Conservation (phyloP, 2,113 vertebrate species). For the Antigone vipio region DNA sequence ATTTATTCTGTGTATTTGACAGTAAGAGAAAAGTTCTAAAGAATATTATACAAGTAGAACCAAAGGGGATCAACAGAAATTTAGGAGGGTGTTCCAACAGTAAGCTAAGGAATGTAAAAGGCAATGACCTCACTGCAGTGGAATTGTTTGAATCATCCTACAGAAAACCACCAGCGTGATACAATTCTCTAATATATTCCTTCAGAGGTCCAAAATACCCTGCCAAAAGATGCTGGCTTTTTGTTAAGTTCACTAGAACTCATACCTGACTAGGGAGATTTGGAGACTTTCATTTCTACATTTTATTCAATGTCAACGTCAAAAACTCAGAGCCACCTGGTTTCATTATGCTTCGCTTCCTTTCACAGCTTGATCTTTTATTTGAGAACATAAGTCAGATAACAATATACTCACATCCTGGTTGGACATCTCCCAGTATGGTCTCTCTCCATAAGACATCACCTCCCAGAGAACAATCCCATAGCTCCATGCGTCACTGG, state of each 20-base stretch:
- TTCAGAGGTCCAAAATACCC: neutral
- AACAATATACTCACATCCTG: slow-evolving; percentile 89
- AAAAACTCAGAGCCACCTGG: slow-evolving; percentile 60
- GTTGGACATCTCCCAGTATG: slow-evolving; percentile 99
- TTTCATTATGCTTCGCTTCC: slow-evolving; percentile 56
- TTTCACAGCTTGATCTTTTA: slow-evolving; percentile 55
- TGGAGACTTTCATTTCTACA: neutral
- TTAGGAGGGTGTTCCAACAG: neutral
- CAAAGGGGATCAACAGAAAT: slow-evolving; percentile 17
- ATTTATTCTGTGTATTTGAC: neutral
- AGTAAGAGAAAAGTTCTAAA: neutral
- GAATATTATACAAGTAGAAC: slow-evolving; percentile 1
- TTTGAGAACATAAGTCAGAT: slow-evolving; percentile 26
- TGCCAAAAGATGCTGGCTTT: neutral
- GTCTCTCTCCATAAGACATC: slow-evolving; percentile 96
- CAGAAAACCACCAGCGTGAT: neutral
- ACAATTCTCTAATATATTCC: neutral
- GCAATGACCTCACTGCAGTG: neutral
- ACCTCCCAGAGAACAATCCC: slow-evolving; percentile 98
- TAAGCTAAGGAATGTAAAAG: neutral
- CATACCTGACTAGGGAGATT: neutral
- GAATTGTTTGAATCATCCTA: neutral
- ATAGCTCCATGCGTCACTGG: slow-evolving; percentile 96
- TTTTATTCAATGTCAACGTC: neutral
- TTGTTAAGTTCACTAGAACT: neutral